Evolutionary conservation across 2,797 vertebrate species (phyloP), one percentile per base, ranked within the genome.

Genomic region (Sebastiscus albofasciatus): DNA sequence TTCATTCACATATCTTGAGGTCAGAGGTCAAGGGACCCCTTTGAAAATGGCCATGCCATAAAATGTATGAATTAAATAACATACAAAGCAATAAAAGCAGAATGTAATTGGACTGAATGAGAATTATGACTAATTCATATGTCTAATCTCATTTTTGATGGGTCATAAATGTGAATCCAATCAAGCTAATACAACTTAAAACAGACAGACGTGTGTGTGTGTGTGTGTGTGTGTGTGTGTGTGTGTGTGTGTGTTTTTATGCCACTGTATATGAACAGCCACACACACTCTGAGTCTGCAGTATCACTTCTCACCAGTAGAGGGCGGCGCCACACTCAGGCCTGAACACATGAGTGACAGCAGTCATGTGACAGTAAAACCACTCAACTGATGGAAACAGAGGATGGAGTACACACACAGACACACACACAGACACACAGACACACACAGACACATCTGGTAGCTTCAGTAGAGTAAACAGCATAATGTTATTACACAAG

Each of bases 401-500:
- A 11, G 52, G 71, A 58, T 77, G 49, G 64, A 36, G 42, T 31
- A 65, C 49, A 31, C 52, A 6, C 62, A 66, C 67, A 73, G 69
- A 52, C 29, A 68, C 61, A 56, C 14, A 29, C 34, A 67, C 70
- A 46, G 14, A 55, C 75, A 77, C 64, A 59, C 68, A 70, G 73
- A 77, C 34, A 75, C 56, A 76, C 67, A 79, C 46, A 71, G 36
- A 79, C 82, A 62, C 80, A 89, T 67, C 82, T 87, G 84, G 87
- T 72, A 79, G 80, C 74, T 76, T 70, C 85, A 80, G 76, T 49
- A 39, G 80, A 87, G 83, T 84, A 61, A 83, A 85, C 86, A 80
- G 75, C 26, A 42, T 91, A 80, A 91, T 87, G 91, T 86, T 69
- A 88, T 93, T 90, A 91, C 78, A 85, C 1, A 77, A 77, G 84